Evolutionary conservation across 2,113 vertebrate species (phyloP).

Genomic region (Meriones unguiculatus): DNA sequence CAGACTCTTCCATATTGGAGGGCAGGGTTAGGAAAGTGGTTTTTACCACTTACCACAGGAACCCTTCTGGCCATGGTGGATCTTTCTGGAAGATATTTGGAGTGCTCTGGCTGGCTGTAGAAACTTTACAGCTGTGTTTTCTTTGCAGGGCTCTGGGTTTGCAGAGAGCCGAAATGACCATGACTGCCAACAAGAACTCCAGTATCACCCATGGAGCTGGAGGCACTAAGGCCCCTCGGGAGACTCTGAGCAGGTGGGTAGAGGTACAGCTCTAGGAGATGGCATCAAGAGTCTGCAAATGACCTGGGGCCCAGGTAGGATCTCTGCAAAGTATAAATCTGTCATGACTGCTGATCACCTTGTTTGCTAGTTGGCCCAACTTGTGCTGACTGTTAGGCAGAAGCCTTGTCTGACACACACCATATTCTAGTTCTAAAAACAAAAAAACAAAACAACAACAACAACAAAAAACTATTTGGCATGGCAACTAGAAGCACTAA

Average conservation of each 20-base stretch:
- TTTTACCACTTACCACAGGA: slow-evolving; percentile 46
- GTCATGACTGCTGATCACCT: neutral
- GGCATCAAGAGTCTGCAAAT: neutral
- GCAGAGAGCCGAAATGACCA: slow-evolving; percentile 92
- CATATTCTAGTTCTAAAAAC: neutral
- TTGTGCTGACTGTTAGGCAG: neutral
- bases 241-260: slow-evolving; percentile 94
- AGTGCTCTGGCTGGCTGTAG: slow-evolving; percentile 48
- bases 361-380: neutral
- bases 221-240: slow-evolving; percentile 93
- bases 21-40: slow-evolving; percentile 39
- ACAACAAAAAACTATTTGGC: neutral
- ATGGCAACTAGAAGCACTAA: neutral
- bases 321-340: neutral
- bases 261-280: neutral
- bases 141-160: slow-evolving; percentile 89
- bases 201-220: slow-evolving; percentile 92
- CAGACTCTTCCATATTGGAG: neutral
- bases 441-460: no score
- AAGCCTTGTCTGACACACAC: neutral
- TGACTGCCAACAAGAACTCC: slow-evolving; percentile 99
- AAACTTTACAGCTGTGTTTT: slow-evolving; percentile 77
- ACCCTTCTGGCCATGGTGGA: slow-evolving; percentile 44
- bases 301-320: neutral
- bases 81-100: slow-evolving; percentile 61